Conservation (phyloP, 2,797 vertebrate genomes). For the Rhyacichthys aspro region DNA sequence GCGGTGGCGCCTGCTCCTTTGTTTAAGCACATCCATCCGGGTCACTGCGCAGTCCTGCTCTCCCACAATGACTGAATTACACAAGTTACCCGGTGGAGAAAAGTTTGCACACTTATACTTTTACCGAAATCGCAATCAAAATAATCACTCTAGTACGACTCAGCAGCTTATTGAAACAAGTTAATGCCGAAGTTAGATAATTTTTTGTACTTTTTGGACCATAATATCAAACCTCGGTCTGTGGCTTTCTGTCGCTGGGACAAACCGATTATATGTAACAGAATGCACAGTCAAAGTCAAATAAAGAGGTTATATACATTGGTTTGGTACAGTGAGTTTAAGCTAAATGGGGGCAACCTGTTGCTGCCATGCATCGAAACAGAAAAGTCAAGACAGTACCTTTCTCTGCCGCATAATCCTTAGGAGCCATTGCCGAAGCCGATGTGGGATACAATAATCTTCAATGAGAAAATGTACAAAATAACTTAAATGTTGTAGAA, state of each 20-base stretch:
- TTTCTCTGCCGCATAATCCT: constrained; percentile 88
- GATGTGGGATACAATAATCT: neutral
- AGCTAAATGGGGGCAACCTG: constrained; percentile 42
- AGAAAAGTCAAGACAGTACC: constrained; percentile 66
- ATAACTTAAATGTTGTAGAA: neutral
- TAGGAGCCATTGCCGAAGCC: constrained; percentile 81
- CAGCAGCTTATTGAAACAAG: too few relatives aligned
- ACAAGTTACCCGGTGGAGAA: neutral
- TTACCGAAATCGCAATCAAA: too few relatives aligned
- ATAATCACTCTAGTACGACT: too few relatives aligned
- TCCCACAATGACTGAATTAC: neutral
- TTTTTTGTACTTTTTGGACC: too few relatives aligned
- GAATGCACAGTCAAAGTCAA: too few relatives aligned
- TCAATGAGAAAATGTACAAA: neutral
- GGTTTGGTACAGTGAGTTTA: neutral
- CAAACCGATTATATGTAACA: too few relatives aligned
- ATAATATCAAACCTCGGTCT: too few relatives aligned
- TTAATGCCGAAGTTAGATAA: too few relatives aligned
- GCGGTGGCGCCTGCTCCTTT: constrained; percentile 70
- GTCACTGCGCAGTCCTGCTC: constrained; percentile 48
- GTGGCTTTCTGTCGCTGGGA: too few relatives aligned
- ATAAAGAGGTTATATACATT: too few relatives aligned
- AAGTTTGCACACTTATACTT: constrained; percentile 12
- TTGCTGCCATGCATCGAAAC: constrained; percentile 50
- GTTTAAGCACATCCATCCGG: constrained; percentile 73